Conservation (phyloP, 92 coral and sea anemone species). For the Hydrozoanthus gracilis region DNA sequence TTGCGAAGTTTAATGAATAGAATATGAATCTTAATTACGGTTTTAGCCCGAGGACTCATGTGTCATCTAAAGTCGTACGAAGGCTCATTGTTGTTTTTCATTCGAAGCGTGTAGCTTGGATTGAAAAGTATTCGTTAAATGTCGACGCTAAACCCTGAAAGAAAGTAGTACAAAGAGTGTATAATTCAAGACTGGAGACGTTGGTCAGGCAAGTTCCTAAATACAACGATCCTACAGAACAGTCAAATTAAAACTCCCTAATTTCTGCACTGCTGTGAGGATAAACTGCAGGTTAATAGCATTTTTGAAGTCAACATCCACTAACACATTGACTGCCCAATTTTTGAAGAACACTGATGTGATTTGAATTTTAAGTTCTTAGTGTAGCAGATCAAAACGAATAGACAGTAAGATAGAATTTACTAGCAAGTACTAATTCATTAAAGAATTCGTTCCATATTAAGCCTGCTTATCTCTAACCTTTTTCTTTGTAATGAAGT, state of each 20-base stretch:
- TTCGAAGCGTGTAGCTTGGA: too few relatives aligned
- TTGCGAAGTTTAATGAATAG: neutral
- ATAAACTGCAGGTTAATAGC: too few relatives aligned
- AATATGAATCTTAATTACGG: neutral
- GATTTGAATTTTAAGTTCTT: neutral
- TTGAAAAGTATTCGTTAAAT: too few relatives aligned
- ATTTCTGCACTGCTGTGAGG: neutral
- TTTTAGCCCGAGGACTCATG: conserved; percentile 28
- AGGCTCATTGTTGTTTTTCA: too few relatives aligned
- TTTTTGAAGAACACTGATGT: neutral
- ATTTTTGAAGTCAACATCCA: neutral
- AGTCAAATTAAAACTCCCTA: neutral
- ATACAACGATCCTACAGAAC: neutral
- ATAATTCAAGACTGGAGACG: neutral
- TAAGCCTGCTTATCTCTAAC: neutral
- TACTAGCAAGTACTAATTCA: neutral
- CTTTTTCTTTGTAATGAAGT: too few relatives aligned
- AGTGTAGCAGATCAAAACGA: neutral
- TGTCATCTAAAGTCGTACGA: neutral
- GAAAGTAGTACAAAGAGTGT: neutral
- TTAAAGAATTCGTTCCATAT: neutral
- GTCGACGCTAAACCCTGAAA: neutral
- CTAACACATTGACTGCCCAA: neutral
- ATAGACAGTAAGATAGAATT: neutral
- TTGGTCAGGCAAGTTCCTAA: neutral